phyloP scores from a whole-genome alignment of 2,797 vertebrate genomes.

The Chrysocyon brachyurus region DNA sequence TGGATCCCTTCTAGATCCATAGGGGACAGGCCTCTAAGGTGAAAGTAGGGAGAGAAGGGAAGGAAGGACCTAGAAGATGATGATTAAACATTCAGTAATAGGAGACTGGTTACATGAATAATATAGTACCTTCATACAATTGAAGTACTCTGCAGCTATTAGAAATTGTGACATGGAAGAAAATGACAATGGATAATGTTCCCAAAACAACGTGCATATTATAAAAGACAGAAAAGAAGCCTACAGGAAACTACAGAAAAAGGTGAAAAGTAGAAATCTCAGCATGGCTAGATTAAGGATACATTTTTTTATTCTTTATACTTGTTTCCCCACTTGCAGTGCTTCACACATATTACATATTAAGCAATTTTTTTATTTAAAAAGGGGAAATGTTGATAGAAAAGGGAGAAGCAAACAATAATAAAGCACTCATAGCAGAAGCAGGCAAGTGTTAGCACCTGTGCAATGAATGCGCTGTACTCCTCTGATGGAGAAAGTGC shows the following conservation, averaged over 20 bases:
- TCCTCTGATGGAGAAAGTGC: neutral
- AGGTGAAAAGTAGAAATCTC: neutral
- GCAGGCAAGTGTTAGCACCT: neutral
- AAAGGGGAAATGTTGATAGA: neutral
- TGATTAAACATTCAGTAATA: neutral
- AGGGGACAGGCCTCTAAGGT: neutral
- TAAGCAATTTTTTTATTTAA: neutral
- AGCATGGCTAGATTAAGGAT: neutral
- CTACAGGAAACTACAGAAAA: neutral
- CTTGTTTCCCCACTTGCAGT: neutral
- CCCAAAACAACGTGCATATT: neutral
- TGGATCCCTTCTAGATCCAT: neutral
- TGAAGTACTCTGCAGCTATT: neutral
- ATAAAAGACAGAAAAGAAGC: slow-evolving; percentile 1
- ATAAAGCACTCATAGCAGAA: slow-evolving; percentile 12
- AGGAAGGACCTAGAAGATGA: neutral
- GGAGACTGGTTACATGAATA: neutral
- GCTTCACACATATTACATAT: neutral
- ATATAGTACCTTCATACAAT: neutral
- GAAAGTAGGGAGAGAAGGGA: neutral
- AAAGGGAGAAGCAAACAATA: neutral
- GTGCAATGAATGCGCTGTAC: neutral
- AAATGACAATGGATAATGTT: neutral
- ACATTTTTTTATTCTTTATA: slow-evolving; percentile 9
- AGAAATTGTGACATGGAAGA: neutral